Conservation (phyloP, 2,113 vertebrate genomes). For the Melanerpes formicivorus region DNA sequence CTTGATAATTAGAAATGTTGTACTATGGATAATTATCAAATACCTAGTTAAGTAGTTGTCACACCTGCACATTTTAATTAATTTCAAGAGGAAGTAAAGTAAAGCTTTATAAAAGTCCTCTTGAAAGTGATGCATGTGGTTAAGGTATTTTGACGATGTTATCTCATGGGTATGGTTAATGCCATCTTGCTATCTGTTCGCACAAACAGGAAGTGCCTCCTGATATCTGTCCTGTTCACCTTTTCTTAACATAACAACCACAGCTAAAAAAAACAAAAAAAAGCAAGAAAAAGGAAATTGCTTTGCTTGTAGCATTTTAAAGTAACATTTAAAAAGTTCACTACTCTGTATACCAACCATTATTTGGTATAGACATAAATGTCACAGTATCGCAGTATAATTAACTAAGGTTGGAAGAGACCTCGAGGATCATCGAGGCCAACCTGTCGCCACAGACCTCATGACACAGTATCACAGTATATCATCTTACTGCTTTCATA, state of each 20-base stretch:
- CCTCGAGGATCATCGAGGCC: too few species aligned
- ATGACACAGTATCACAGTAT: too few species aligned
- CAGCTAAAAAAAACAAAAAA: slow-evolving; percentile 25
- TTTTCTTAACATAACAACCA: slow-evolving; percentile 70
- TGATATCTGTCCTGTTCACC: slow-evolving; percentile 58
- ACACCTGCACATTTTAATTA: not conserved
- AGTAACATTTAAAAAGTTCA: not conserved
- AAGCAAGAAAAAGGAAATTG: slow-evolving; percentile 70
- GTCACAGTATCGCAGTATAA: not conserved
- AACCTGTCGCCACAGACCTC: too few species aligned
- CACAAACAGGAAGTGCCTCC: slow-evolving; percentile 78
- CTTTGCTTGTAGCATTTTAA: slow-evolving; percentile 51
- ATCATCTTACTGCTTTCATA: not conserved
- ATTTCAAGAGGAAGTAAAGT: not conserved
- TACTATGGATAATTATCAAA: not conserved
- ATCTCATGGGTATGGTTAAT: slow-evolving; percentile 31
- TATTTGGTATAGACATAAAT: not conserved
- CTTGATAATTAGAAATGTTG: not conserved
- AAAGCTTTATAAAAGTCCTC: not conserved
- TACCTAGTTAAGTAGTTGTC: not conserved
- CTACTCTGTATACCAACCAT: not conserved
- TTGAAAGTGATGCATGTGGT: not conserved
- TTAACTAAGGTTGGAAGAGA: too few species aligned
- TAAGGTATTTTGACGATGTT: slow-evolving; percentile 61
- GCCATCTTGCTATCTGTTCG: slow-evolving; percentile 43